Base-by-base conservation (phyloP, 2,797 vertebrate species). In the Garrulus glandarius region DNA sequence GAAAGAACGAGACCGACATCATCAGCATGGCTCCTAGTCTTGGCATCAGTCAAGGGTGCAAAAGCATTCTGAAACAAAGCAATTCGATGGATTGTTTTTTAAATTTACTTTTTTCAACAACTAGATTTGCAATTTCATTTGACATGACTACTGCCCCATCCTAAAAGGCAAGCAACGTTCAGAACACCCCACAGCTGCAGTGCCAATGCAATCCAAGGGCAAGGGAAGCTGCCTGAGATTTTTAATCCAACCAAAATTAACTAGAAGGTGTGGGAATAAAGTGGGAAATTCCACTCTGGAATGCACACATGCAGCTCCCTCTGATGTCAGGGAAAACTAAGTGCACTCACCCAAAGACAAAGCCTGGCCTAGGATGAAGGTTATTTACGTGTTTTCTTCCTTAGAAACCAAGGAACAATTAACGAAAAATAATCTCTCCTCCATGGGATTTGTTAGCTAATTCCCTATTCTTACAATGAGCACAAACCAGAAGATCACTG, bases 1-100 rank as follows among this genome's bases (percentile, higher is more conserved):
- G 99, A 99, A 98, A 99, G 99, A 98, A 99, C 99, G 98, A 99
- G 98, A 98, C 99, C 99, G 97, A 99, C 99, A 97, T 99, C 99
- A 94, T 99, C 99, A 94, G 98, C 99, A 97, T 99, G 99, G 98
- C 99, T 99, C 98, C 99, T 99, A 98, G 98, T 99, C 99, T 99
- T 99, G 98, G 98, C 99, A 98, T 99, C 99, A 98, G 99, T 99
- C 99, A 99, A 98, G 93, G 99, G 99, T 98, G 99, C 98, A 98
- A 99, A 99, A 97, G 99, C 98, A 97, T 99, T 99, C 99, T 99
- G 99, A 98, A 99, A 99, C 98, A 99, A 98, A 98, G 98, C 97
- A 98, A 98, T 98, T 97, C 36, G 97, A 98, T 98, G 98, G 97
- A 97, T 98, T 98, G 98, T 96, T 98, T 98, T 98, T 98, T 98